phyloP scores from a whole-genome alignment of 2,797 vertebrate species.

The Cyprinodon diabolis region DNA sequence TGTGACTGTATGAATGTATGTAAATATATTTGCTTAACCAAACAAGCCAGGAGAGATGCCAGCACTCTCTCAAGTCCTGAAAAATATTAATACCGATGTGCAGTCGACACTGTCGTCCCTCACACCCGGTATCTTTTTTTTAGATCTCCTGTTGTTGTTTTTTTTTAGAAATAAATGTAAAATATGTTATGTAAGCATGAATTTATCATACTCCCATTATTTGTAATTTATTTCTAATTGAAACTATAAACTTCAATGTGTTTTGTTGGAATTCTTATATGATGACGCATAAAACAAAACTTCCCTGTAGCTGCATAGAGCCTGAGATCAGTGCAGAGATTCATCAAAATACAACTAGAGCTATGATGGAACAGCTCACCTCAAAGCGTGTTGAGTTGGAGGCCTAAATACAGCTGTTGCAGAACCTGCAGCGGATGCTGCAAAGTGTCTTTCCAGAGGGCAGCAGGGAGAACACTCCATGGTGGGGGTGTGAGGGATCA shows the following conservation, averaged over 20 bases:
- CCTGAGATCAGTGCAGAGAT: not conserved
- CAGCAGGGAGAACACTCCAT: too few species aligned
- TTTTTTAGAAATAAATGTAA: not conserved
- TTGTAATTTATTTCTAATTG: not conserved
- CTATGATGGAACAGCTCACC: not conserved
- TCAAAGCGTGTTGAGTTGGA: not conserved
- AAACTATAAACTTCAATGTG: not conserved
- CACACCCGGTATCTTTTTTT: not conserved
- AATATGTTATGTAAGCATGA: not conserved
- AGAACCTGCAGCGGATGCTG: too few species aligned
- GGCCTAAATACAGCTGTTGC: not conserved
- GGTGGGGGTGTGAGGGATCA: too few species aligned
- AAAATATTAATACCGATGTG: not conserved
- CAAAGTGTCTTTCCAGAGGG: too few species aligned
- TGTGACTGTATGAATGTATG: slow-evolving; percentile 34
- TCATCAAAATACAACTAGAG: not conserved
- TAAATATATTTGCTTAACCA: slow-evolving; percentile 63
- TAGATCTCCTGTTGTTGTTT: not conserved
- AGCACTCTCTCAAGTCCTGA: not conserved
- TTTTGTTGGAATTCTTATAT: not conserved
- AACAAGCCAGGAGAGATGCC: slow-evolving; percentile 16
- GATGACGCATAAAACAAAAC: not conserved
- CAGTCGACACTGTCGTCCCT: not conserved
- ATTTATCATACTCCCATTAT: not conserved
- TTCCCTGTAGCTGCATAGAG: not conserved